Base-by-base conservation (phyloP, 2,113 vertebrate genomes). In the Syngnathus floridae region DNA sequence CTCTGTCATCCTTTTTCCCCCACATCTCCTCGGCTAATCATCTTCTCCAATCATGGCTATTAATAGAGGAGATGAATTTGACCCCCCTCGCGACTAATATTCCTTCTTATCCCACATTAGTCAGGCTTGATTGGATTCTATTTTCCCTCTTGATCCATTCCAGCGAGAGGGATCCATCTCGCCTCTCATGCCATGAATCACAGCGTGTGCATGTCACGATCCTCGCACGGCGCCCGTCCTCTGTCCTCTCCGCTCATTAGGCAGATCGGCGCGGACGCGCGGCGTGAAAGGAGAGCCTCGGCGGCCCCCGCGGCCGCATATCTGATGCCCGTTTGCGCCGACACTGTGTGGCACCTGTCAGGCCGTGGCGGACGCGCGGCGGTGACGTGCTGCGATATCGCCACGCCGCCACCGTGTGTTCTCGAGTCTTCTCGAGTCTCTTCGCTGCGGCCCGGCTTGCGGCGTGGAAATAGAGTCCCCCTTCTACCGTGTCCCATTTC, bases 281-380 rank as follows among this genome's bases (percentile, higher is more conserved):
- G 60, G 72, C 60, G 31, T 70, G 62, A 65, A 76, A 82, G 70
- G 71, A 76, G 66, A 60, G 66, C 52, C 22, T 14, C 43, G 10
- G 69, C 22, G 49, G 76, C 69, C 73, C 70, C 77, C 74, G 76
- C 77, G 75, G 72, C 58, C 74, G 78, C 71, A 67, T 54, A n/a
- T 75, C 81, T 85, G 87, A 90, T 80, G 84, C 80, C 81, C 52
- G 77, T 85, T 87, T 80, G 81, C 78, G 72, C 85, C 72, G 71
- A 87, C 69, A 41, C 85, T 82, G 82, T 78, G 82, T 90, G 88
- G 87, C 88, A 89, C 82, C 82, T 87, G 86, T 89, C 89, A 88
- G 59, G 69, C 48, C 35, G 61, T 70, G 70, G 77, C 75, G 56
- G 49, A 52, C 77, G 75, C 72, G 75, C 73, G 64, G 26, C 72